Evolutionary conservation across 2,888 invertebrate genomes (phyloP).

Genomic region (Cremastinae sp.): DNA sequence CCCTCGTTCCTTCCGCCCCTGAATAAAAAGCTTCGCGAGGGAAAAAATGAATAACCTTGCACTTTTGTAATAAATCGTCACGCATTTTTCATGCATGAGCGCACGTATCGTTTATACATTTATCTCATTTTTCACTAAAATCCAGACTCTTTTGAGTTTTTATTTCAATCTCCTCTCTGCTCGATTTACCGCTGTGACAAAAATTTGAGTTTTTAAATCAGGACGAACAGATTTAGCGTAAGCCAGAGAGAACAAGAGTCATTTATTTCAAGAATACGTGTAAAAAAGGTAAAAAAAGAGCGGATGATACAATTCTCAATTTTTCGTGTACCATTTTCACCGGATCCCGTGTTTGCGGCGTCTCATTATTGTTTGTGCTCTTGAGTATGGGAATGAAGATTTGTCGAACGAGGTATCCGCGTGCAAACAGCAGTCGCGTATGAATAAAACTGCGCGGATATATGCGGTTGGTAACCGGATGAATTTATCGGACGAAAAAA

Average conservation of each 20-base stretch:
- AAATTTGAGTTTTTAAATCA: no score
- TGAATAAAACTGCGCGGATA: neutral
- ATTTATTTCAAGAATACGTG: neutral
- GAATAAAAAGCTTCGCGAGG: neutral
- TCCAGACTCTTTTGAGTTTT: neutral
- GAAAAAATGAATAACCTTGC: slow-evolving; percentile 20
- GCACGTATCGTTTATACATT: slow-evolving; percentile 38
- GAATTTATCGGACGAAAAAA: slow-evolving; percentile 23
- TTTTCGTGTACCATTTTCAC: neutral
- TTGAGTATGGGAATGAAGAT: slow-evolving; percentile 18
- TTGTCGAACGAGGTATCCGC: slow-evolving; percentile 19
- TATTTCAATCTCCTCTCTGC: neutral
- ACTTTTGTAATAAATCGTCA: slow-evolving; percentile 54
- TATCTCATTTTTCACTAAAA: slow-evolving; percentile 22
- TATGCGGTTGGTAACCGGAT: slow-evolving; percentile 19
- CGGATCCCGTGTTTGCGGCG: neutral
- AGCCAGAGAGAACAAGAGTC: neutral
- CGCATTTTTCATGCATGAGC: slow-evolving; percentile 52
- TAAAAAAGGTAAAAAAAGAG: neutral
- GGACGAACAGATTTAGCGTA: neutral
- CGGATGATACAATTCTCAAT: slow-evolving; percentile 1
- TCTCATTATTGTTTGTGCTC: slow-evolving; percentile 12
- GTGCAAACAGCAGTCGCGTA: slow-evolving; percentile 1
- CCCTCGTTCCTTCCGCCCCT: slow-evolving; percentile 32
- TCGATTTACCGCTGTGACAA: no score